Evolutionary conservation across 1,140 invertebrate genomes (phyloP).

Genomic region (Macrosteles quadrilineatus): DNA sequence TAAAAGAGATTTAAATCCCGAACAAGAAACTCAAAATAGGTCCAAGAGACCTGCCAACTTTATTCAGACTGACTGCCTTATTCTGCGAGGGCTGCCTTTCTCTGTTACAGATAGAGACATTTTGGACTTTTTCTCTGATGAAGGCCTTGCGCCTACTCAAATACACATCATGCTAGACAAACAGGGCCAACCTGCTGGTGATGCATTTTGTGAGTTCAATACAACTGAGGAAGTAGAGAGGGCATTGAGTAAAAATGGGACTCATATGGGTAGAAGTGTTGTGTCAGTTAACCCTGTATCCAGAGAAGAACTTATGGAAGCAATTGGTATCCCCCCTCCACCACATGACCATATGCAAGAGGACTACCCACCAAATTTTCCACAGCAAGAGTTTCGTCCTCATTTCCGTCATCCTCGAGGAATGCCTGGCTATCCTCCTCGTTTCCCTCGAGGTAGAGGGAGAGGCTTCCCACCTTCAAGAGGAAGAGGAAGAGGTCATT

Average conservation of each 20-base stretch:
- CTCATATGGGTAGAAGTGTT: constrained; percentile 62
- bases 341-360: neutral
- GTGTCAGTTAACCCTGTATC: constrained; percentile 67
- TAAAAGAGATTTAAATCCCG: neutral
- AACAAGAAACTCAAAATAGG: neutral
- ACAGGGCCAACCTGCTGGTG: constrained; percentile 69
- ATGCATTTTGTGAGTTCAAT: constrained; percentile 84
- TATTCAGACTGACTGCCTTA: constrained; percentile 63
- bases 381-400: neutral
- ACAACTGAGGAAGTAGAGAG: constrained; percentile 65
- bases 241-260: constrained; percentile 68
- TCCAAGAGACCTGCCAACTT: neutral
- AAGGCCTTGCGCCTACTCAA: constrained; percentile 70
- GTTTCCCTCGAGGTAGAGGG: constrained; percentile 48
- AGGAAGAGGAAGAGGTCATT: constrained; percentile 50
- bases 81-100: constrained; percentile 73
- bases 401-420: neutral
- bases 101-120: constrained; percentile 74
- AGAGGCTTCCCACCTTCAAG: constrained; percentile 52
- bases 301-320: constrained; percentile 59
- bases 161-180: constrained; percentile 76
- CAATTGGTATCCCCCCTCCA: constrained; percentile 44
- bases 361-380: neutral
- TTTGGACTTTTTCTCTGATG: constrained; percentile 75
- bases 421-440: constrained; percentile 8